Evolutionary conservation across 2,113 vertebrate species (phyloP).

Genomic region (Otocyon megalotis): DNA sequence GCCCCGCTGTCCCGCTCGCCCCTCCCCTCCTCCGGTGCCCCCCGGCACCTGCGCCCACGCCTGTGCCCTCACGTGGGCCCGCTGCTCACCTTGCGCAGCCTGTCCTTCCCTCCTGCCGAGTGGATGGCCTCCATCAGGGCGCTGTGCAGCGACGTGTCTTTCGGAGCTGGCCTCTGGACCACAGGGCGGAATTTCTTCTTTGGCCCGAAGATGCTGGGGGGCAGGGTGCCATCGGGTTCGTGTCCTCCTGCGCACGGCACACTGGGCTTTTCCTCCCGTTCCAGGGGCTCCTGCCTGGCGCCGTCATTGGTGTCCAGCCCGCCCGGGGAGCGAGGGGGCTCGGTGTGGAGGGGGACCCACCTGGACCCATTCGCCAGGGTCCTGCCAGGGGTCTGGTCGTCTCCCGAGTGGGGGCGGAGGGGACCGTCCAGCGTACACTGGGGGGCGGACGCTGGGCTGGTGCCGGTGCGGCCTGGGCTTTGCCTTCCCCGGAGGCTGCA

Average conservation of each 20-base stretch:
- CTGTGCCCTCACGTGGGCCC: no score
- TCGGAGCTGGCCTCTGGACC: slow-evolving; percentile 89
- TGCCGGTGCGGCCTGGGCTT: slow-evolving; percentile 61
- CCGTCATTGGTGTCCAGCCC: background rate
- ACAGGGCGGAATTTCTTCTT: slow-evolving; percentile 95
- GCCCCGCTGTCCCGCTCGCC: accelerated
- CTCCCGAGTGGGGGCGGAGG: background rate
- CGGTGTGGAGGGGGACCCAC: slow-evolving; percentile 2
- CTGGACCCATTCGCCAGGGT: slow-evolving; percentile 38
- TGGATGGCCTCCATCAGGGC: slow-evolving; percentile 97
- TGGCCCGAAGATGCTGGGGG: slow-evolving; percentile 91
- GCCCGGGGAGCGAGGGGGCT: background rate
- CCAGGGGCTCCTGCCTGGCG: background rate
- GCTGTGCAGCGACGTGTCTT: slow-evolving; percentile 92
- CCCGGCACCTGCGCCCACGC: background rate
- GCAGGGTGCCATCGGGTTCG: slow-evolving; percentile 65
- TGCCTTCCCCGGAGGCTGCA: slow-evolving; percentile 65
- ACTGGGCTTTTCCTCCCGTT: slow-evolving; percentile 71
- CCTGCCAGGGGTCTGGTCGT: background rate
- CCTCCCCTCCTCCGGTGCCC: accelerated
- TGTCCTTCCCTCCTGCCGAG: slow-evolving; percentile 89
- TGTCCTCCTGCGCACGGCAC: background rate
- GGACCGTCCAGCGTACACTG: background rate
- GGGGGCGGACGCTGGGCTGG: slow-evolving; percentile 31
- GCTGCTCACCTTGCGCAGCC: slow-evolving; percentile 92